Evolutionary conservation across 2,797 vertebrate species (phyloP), one percentile per base, ranked within the genome.

Genomic region (Ceryle rudis): DNA sequence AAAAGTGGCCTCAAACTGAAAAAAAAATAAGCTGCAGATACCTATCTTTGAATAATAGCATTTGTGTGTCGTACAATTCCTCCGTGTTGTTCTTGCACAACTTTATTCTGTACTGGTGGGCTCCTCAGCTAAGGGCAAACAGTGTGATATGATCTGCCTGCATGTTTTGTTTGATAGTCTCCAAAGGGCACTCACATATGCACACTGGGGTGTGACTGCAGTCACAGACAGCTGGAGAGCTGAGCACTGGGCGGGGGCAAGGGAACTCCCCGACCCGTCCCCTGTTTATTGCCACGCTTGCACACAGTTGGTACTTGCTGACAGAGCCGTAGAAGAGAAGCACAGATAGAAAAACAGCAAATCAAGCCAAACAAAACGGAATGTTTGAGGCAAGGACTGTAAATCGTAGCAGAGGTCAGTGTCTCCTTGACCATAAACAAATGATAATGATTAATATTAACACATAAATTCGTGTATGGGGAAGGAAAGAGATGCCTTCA

Each of bases 141-240:
- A 1, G 0, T 9, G 49, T 0, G 4, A 41, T 19, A 11, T 1
- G 3, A 85, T 37, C 60, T 75, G 66, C 52, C 41, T 4, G 0
- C 72, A 55, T 5, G 11, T 28, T 25, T 39, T 37, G 60, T 74
- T 75, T 1, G 0, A 5, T 10, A 39, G n/a, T 14, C 65, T 82
- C 42, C 80, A n/a, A 58, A 61, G 69, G 42, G n/a, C 2, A 5
- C 10, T 33, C 2, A 5, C 20, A 2, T 1, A 29, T 26, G 26
- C 19, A 17, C 0, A 1, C 19, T 4, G 39, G 41, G 42, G 15
- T 14, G 52, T 1, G 0, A 42, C 31, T 5, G 26, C 18, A 0
- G 0, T 9, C 2, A 0, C 0, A 1, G 18, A n/a, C 51, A 44
- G 15, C 16, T 11, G 17, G 41, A 39, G 7, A 61, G 19, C 54